Conservation (phyloP, 1,140 invertebrate genomes). For the Temnothorax nylanderi region DNA sequence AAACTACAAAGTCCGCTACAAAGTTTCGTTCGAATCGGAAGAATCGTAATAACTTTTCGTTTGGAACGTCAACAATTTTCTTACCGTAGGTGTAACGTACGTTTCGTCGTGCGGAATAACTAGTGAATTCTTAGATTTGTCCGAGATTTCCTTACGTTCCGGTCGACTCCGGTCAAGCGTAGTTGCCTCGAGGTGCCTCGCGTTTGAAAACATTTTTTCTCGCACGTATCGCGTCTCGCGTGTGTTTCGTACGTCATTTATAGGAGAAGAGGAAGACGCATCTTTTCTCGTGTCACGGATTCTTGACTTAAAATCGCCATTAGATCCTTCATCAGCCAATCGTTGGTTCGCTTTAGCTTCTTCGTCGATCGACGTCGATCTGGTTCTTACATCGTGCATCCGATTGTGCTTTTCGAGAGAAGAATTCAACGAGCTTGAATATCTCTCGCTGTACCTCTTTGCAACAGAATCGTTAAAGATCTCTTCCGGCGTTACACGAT, state of each 20-base stretch:
- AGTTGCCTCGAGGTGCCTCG: background rate
- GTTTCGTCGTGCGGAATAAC: background rate
- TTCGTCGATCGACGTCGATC: background rate
- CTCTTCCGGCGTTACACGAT: background rate
- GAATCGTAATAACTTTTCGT: constrained; percentile 47
- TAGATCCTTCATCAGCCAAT: background rate
- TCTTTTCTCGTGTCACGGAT: background rate
- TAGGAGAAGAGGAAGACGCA: background rate
- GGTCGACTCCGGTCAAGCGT: background rate
- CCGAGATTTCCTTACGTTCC: background rate
- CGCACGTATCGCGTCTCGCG: background rate
- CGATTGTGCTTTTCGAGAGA: background rate
- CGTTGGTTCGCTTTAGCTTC: background rate
- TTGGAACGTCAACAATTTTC: constrained; percentile 27
- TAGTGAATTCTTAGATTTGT: background rate
- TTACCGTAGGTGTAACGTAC: background rate
- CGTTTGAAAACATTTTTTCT: background rate
- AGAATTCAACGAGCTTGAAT: background rate
- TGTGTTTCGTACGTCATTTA: background rate
- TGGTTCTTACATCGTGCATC: background rate
- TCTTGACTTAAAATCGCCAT: background rate
- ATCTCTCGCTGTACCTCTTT: background rate
- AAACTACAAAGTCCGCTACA: background rate
- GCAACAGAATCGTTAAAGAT: background rate
- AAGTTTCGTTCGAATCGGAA: constrained; percentile 19